Conservation (phyloP, 64 coral and sea anemone species). For the Montipora efflorescens region DNA sequence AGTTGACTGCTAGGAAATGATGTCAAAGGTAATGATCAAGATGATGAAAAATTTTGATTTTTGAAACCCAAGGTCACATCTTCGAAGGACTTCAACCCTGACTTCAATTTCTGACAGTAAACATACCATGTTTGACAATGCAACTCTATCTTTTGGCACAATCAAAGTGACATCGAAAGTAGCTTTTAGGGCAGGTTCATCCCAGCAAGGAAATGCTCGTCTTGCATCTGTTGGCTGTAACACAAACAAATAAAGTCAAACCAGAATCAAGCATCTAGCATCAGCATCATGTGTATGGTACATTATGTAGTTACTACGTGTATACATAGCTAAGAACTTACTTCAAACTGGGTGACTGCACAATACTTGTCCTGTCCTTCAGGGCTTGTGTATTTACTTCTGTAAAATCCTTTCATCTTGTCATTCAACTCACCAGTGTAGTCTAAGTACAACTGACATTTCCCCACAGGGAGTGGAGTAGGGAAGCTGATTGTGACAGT, state of each 20-base stretch:
- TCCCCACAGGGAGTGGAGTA: slow-evolving; percentile 83
- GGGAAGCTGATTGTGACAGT: slow-evolving; percentile 82
- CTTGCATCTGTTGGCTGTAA: slow-evolving; percentile 91
- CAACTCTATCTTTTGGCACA: slow-evolving; percentile 89
- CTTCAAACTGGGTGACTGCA: slow-evolving; percentile 99
- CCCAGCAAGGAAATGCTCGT: slow-evolving; percentile 91
- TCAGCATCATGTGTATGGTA: not conserved
- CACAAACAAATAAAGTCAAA: not conserved
- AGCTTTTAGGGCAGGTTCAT: slow-evolving; percentile 88
- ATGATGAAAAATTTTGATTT: too few species aligned
- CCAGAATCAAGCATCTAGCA: not conserved
- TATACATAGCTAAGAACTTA: not conserved
- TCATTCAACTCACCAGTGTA: slow-evolving; percentile 96
- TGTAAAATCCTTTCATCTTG: slow-evolving; percentile 99
- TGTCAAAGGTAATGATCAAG: too few species aligned
- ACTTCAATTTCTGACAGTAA: too few species aligned
- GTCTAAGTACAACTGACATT: slow-evolving; percentile 76
- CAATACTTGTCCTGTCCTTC: slow-evolving; percentile 92
- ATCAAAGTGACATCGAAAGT: slow-evolving; percentile 91
- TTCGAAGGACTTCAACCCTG: too few species aligned
- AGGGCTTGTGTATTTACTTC: slow-evolving; percentile 87
- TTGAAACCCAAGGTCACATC: too few species aligned
- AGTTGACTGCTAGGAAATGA: too few species aligned
- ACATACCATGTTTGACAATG: slow-evolving; percentile 88
- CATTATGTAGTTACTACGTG: not conserved